Conservation (phyloP, 2,113 vertebrate genomes). For the Scopus umbretta region DNA sequence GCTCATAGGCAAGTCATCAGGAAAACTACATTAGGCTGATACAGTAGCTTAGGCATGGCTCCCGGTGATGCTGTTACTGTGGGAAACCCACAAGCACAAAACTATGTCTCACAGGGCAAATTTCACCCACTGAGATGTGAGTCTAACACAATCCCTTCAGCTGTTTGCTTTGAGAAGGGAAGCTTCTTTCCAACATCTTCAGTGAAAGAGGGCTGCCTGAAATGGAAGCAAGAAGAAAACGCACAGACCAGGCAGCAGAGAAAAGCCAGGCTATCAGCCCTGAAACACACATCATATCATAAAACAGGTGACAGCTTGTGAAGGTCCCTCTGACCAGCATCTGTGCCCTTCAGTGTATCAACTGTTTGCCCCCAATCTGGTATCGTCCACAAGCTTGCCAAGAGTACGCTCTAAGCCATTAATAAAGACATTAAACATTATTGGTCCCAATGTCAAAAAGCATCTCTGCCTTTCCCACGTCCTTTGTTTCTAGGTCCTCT, state of each 20-base stretch:
- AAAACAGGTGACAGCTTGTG: neutral
- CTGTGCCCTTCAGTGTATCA: neutral
- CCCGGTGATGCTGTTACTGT: neutral
- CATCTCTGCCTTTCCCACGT: neutral
- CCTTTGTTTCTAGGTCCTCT: neutral
- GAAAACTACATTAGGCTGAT: neutral
- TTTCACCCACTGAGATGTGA: neutral
- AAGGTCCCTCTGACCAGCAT: neutral
- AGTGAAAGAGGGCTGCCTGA: neutral
- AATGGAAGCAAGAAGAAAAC: neutral
- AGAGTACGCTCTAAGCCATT: neutral
- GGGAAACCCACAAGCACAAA: neutral
- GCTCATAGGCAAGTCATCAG: neutral
- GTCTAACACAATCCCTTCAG: neutral
- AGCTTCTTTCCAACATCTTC: neutral
- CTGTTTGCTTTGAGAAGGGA: neutral
- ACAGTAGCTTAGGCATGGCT: neutral
- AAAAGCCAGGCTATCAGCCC: neutral
- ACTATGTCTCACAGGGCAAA: neutral
- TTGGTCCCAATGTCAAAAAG: neutral
- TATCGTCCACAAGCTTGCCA: accelerated
- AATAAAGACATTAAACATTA: neutral
- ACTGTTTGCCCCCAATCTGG: neutral
- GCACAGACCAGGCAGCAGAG: neutral
- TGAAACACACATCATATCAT: neutral